Evolutionary conservation across 1,140 invertebrate species (phyloP).

Genomic region (Aethina tumida): DNA sequence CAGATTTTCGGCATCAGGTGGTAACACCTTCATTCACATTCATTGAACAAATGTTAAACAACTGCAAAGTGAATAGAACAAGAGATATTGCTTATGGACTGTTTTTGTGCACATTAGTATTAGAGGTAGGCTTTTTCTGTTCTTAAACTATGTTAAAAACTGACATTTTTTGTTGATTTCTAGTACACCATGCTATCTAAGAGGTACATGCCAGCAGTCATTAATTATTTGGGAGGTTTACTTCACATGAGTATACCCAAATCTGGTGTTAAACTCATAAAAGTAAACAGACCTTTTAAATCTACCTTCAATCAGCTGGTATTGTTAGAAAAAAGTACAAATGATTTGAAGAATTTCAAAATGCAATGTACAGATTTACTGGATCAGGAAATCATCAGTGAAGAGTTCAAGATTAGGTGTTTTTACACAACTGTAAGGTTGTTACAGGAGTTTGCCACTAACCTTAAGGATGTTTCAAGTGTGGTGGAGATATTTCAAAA

Average conservation of each 20-base stretch:
- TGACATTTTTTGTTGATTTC: slow-evolving; percentile 31
- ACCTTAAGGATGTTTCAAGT: slow-evolving; percentile 31
- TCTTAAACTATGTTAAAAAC: background rate
- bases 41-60: slow-evolving; percentile 67
- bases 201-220: slow-evolving; percentile 62
- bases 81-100: slow-evolving; percentile 67
- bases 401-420: slow-evolving; percentile 51
- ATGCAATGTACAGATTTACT: slow-evolving; percentile 46
- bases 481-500: slow-evolving; percentile 38
- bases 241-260: slow-evolving; percentile 53
- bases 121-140: slow-evolving; percentile 51
- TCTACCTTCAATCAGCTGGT: slow-evolving; percentile 44
- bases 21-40: slow-evolving; percentile 74
- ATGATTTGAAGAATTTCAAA: slow-evolving; percentile 30
- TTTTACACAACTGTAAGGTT: slow-evolving; percentile 44
- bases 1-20: slow-evolving; percentile 80
- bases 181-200: slow-evolving; percentile 73
- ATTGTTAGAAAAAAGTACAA: slow-evolving; percentile 38
- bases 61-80: slow-evolving; percentile 48
- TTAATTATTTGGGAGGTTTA: slow-evolving; percentile 67
- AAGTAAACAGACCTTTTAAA: slow-evolving; percentile 57
- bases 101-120: slow-evolving; percentile 58
- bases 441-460: slow-evolving; percentile 39
- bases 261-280: slow-evolving; percentile 40
- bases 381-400: slow-evolving; percentile 40